phyloP scores from a whole-genome alignment of 2,888 invertebrate species.

The Linhomoeus sp. region DNA sequence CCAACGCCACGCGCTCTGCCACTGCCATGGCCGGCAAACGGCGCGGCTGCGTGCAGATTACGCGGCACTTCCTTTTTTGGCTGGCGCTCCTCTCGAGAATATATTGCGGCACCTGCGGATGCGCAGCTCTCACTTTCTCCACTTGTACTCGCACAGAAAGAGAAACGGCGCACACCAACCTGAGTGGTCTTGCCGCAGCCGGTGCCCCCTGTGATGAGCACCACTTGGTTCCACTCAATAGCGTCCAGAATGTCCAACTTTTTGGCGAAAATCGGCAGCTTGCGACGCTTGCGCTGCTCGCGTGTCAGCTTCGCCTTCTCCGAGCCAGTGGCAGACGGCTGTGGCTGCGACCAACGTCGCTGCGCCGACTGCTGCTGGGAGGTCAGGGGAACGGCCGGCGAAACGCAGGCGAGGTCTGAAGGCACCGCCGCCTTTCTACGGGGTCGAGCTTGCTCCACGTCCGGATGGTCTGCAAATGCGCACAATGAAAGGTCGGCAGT shows the following conservation, averaged over 20 bases:
- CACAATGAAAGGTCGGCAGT: no score
- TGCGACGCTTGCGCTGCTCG: background rate
- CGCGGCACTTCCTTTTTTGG: constrained; percentile 46
- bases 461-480: no score
- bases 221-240: constrained; percentile 28
- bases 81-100: constrained; percentile 53
- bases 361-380: no score
- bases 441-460: no score
- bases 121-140: no score
- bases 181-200: constrained; percentile 90
- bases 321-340: no score
- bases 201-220: constrained; percentile 46
- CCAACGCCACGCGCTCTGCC: constrained; percentile 63
- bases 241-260: background rate
- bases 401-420: no score
- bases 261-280: background rate
- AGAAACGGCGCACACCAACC: constrained; percentile 22
- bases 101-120: constrained; percentile 62
- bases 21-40: constrained; percentile 66
- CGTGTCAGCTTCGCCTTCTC: background rate
- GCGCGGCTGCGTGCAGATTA: constrained; percentile 81
- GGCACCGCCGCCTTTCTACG: no score
- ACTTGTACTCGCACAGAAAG: background rate
- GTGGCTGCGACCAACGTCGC: no score
- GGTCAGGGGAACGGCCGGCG: no score